Evolutionary conservation across 1,140 invertebrate species (phyloP), one percentile per base, ranked within the genome.

Genomic region (Zaprionus gabonicus): DNA sequence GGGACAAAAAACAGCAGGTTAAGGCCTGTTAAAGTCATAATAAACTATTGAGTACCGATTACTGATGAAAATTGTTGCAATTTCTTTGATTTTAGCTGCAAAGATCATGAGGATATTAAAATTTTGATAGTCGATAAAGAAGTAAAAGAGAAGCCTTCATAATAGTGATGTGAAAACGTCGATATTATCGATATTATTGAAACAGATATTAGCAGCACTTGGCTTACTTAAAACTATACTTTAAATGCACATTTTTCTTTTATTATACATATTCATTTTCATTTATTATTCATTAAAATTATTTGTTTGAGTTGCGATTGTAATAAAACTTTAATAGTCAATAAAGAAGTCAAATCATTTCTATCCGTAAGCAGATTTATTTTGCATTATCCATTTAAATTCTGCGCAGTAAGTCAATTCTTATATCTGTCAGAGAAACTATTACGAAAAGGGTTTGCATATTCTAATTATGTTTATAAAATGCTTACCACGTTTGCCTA

Each of bases 381-480:
- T 7, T 9, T 31, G 2, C 31, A 34, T 10, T 34, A 34, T 34
- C 31, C 3, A 10, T 34, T 34, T 10, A 34, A 28, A 15, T 23
- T 20, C 9, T 38, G 57, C 10, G 17, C 20, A 9, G 41, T 17
- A 17, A 17, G 41, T 46, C n/a, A 17, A 20, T 46, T 17, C 7
- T 17, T 1, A 23, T 2, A 23, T 23, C 28, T 15, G 25, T 5
- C 12, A 2, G 10, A 36, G 15, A 28, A 71, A 38, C 17, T 53
- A 23, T 15, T 31, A 49, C 9, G 4, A 41, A 63, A 63, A 44
- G 27, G 31, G 12, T 23, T 46, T 13, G 31, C 9, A 55, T 5
- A 38, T 49, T 76, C 55, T 67, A 72, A 67, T 44, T 23, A 46
- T 60, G 20, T 20, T 20, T 20, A 53, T 71, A 69, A 71, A 60